Conservation (phyloP, 2,888 invertebrate genomes). For the Leistus spinibarbis region DNA sequence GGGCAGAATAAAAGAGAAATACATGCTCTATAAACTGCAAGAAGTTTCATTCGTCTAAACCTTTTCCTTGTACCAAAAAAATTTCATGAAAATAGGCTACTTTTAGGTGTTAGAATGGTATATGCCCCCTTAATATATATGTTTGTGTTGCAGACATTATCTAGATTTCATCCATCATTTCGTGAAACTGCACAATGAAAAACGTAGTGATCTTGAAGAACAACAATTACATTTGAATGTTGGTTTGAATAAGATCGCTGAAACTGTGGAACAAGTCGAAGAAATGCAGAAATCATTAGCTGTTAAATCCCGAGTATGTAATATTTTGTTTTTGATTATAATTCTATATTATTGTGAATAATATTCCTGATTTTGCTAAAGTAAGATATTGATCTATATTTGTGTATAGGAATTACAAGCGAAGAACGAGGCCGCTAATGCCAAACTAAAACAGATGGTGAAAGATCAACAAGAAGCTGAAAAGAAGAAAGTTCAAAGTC, state of each 20-base stretch:
- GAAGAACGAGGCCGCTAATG: conserved; percentile 98
- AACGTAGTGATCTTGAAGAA: conserved; percentile 96
- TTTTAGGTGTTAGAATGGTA: no score
- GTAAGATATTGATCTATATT: conserved; percentile 1
- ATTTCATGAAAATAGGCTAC: no score
- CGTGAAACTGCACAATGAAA: conserved; percentile 96
- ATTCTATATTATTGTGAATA: background rate
- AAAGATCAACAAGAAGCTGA: conserved; percentile 99
- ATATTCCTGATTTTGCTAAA: background rate
- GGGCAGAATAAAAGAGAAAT: no score
- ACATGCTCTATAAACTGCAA: no score
- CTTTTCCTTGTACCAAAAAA: no score
- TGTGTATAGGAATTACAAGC: conserved; percentile 78
- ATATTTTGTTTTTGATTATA: background rate
- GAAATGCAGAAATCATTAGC: conserved; percentile 99
- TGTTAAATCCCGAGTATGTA: conserved; percentile 82
- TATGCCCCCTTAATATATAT: no score
- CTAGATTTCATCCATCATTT: conserved; percentile 99
- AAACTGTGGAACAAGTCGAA: conserved; percentile 99
- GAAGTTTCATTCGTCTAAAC: no score
- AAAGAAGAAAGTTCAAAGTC: conserved; percentile 97
- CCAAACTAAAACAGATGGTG: conserved; percentile 99
- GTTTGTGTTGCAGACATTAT: conserved; percentile 73
- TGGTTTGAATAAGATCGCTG: conserved; percentile 97
- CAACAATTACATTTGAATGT: conserved; percentile 99